Evolutionary conservation across 2,797 vertebrate genomes (phyloP), one percentile per base, ranked within the genome.

Genomic region (Myotis vivesi): DNA sequence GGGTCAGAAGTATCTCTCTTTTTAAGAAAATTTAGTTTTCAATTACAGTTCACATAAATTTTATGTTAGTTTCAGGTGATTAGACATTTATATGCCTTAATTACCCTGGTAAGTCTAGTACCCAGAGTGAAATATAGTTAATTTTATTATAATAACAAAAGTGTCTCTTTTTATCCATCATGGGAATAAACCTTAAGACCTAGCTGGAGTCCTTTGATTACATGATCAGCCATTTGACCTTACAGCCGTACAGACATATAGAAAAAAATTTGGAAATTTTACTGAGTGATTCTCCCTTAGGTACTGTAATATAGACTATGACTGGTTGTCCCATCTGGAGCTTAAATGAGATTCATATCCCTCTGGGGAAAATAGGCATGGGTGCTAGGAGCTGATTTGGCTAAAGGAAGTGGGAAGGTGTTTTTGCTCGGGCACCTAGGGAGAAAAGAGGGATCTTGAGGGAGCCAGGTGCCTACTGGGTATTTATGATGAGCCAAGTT

Each of bases 261-360:
- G 64, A 86, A 91, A 62, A 90, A 77, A 94, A 80, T 10, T 38
- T 38, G 46, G 62, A 76, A 90, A 91, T 94, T 85, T 33, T 64
- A 53, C 19, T 13, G 73, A 89, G 30, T 73, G 51, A 12, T 83
- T 89, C 20, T 86, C 8, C 30, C 36, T 72, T 96, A 66, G 55
- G 4, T 36, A 80, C 73, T 76, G 1, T 59, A 59, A 33, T 62
- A 20, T 33, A 72, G n/a, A 93, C 6, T 71, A 57, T 79, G n/a
- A 71, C 30, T 66, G 81, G 22, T 76, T 89, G 30, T 62, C 51
- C 49, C 71, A 90, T 55, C 53, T 49, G 72, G 66, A 93, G 20
- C 55, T 55, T 57, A 72, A 85, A 57, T 57, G 36, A 49, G 46
- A 81, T 57, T 62, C 49, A 49, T 22, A 59, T 28, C 8, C 19